phyloP scores from a whole-genome alignment of 1,140 invertebrate genomes.

The Papilio xuthus region DNA sequence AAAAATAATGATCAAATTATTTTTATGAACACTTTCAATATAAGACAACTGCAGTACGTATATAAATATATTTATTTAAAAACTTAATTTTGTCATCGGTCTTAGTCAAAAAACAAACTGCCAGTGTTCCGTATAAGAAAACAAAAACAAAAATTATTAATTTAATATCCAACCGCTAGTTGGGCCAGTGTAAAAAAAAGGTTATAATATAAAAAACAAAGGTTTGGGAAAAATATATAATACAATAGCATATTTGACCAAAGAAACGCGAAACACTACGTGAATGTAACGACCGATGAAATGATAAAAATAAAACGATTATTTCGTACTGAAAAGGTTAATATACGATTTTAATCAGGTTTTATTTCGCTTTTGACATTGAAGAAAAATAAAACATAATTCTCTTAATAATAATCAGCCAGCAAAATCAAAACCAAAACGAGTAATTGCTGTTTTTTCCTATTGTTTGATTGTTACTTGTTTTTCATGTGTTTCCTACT shows the following conservation, averaged over 20 bases:
- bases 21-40: too few relatives aligned
- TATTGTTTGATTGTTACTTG: background rate
- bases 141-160: background rate
- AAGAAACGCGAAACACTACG: background rate
- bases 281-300: background rate
- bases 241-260: slow-evolving; percentile 10
- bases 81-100: background rate
- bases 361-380: slow-evolving; percentile 13
- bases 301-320: slow-evolving; percentile 1
- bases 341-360: background rate
- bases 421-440: background rate
- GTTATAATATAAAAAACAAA: slow-evolving; percentile 7
- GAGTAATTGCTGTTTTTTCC: background rate
- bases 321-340: background rate
- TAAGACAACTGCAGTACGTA: too few relatives aligned
- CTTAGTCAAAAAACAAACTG: background rate
- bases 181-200: background rate
- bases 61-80: background rate
- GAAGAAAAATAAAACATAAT: slow-evolving; percentile 10
- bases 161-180: background rate
- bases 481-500: background rate
- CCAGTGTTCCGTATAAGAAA: background rate
- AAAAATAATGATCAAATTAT: too few relatives aligned
- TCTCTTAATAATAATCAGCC: background rate
- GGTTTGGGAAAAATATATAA: background rate